Conservation (phyloP, 35 echinoderm and acorn worm genomes). For the Apostichopus californicus region DNA sequence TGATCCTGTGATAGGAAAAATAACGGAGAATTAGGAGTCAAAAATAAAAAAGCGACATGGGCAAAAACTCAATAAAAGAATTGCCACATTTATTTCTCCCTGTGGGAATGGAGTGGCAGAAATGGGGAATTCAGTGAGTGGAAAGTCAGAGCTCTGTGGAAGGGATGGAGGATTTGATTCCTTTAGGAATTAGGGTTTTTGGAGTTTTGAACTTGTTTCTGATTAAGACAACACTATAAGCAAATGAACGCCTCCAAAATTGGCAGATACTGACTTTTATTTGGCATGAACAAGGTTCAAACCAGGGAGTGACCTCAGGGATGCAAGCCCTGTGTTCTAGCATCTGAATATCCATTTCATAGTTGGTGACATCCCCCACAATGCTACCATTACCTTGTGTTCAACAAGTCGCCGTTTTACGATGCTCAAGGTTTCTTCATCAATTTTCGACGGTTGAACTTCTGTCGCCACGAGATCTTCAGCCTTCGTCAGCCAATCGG, state of each 20-base stretch:
- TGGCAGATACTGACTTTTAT: too few species aligned
- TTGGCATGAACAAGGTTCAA: too few species aligned
- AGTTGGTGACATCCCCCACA: too few species aligned
- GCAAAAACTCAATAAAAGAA: background rate
- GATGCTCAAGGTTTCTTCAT: constrained; percentile 84
- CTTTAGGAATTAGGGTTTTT: too few species aligned
- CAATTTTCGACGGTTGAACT: constrained; percentile 66
- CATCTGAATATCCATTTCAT: too few species aligned
- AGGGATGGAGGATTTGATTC: too few species aligned
- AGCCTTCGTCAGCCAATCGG: constrained; percentile 81
- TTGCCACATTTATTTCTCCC: too few species aligned
- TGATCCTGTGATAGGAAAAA: constrained; percentile 59
- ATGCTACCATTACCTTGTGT: constrained; percentile 62
- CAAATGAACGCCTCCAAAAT: background rate
- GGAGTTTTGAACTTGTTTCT: too few species aligned
- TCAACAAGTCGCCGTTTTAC: constrained; percentile 71
- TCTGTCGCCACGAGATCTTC: constrained; percentile 73
- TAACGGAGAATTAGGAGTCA: background rate
- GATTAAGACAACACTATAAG: background rate
- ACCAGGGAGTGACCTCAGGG: too few species aligned
- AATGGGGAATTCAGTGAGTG: background rate
- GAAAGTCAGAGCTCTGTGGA: too few species aligned
- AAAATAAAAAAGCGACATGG: background rate
- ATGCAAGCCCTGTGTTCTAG: too few species aligned
- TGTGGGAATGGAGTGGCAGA: background rate